Evolutionary conservation across 2,888 invertebrate species (phyloP), one percentile per base, ranked within the genome.

Genomic region (Hylaea fasciaria): DNA sequence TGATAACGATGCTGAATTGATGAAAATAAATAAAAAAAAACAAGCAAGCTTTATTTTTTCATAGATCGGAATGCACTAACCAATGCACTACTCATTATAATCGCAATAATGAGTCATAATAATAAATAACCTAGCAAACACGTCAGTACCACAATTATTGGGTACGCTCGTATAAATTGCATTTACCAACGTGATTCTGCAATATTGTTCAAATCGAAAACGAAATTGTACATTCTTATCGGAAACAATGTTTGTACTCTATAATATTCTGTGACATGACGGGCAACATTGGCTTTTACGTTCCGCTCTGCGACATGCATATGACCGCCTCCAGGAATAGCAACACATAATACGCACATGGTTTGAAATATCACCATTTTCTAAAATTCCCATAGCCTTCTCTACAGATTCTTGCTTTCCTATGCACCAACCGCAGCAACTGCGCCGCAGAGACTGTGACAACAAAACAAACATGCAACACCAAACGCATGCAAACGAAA

Each of bases 391-490:
- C 69, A 77, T 77, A 83, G 83, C 74, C 73, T 81, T 82, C 78
- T 86, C 82, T 85, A 85, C 77, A 61, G 83, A 78, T 70, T 74
- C 78, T 70, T 74, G 76, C 63, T 81, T 76, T 62, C 82, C 73
- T 68, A 88, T 68, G 80, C 91, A 91, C 90, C 89, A 89, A 54
- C 82, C 81, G 73, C 91, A 89, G 84, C 90, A 89, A 57, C 85
- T 77, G 76, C 89, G 88, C 82, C 89, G 83, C 74, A 87, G 80
- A 70, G 88, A 86, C 91, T 91, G 89, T 75, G 82, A 82, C 83
- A 85, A 86, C 81, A 86, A 82, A 83, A 86, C 80, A 86, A 82
- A 75, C 89, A 89, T 89, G 89, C 90, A 85, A 88, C 84, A 86
- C 70, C n/a, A 77, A 83, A 86, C 85, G 83, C 85, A 86, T 86